phyloP scores from a whole-genome alignment of 2,797 vertebrate species.

The Eleutherodactylus coqui region DNA sequence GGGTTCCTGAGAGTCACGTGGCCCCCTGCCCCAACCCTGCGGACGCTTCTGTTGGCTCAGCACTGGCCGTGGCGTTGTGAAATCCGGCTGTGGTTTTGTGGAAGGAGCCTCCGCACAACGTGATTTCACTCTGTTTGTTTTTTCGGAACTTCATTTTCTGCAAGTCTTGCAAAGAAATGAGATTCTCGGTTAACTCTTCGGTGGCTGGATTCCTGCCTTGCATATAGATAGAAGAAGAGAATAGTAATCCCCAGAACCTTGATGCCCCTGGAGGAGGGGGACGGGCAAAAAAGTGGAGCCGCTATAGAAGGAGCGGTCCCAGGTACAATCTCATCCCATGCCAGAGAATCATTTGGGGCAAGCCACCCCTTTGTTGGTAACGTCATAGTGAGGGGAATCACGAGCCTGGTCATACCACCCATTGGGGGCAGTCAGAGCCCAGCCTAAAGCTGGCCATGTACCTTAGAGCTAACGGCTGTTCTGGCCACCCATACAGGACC shows the following conservation, averaged over 20 bases:
- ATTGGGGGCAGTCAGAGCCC: too few species aligned
- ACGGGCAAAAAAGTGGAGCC: too few species aligned
- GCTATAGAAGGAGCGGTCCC: too few species aligned
- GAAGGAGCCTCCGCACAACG: conserved; percentile 28
- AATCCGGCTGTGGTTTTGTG: conserved; percentile 33
- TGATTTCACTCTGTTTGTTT: background rate
- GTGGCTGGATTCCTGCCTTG: background rate
- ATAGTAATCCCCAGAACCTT: background rate
- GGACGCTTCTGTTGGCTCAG: background rate
- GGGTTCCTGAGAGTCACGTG: conserved; percentile 12
- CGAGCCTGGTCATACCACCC: too few species aligned
- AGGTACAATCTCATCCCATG: too few species aligned
- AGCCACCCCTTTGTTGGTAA: too few species aligned
- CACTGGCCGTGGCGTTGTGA: conserved; percentile 39
- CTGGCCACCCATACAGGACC: too few species aligned
- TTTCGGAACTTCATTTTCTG: background rate
- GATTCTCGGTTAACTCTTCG: background rate
- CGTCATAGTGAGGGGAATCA: too few species aligned
- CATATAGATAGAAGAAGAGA: background rate
- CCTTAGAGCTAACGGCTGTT: too few species aligned
- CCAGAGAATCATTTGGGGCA: too few species aligned
- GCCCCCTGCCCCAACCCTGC: background rate
- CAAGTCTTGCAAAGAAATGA: background rate
- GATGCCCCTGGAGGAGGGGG: too few species aligned
- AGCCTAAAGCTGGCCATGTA: too few species aligned